A percentile compares a stretch with the other conserved stretches of the same genome.
Evolutionary conservation across 2,113 vertebrate genomes (phyloP).

Genomic region (Circaetus gallicus): DNA sequence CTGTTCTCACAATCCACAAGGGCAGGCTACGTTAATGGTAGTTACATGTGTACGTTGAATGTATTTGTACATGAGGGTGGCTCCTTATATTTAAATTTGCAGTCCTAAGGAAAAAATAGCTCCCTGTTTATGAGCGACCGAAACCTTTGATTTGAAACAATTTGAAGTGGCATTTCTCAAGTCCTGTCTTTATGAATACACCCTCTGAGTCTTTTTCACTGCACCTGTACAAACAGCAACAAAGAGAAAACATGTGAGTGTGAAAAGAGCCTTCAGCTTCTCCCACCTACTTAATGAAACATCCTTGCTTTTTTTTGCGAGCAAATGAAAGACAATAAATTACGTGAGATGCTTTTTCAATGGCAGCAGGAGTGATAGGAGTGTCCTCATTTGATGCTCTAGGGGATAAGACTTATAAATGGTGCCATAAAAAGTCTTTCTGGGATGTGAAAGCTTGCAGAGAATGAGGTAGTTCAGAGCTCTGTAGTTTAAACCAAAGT

Average conservation of each 20-base stretch:
- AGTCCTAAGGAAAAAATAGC: background rate
- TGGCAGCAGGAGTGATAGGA: conserved; percentile 35
- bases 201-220: conserved; percentile 37
- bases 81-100: conserved; percentile 6
- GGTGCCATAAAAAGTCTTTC: conserved; percentile 56
- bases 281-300: conserved; percentile 64
- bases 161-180: conserved; percentile 53
- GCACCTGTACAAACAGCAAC: conserved; percentile 74
- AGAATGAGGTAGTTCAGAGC: background rate
- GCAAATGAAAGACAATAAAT: conserved; percentile 71
- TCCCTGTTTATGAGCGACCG: conserved; percentile 30
- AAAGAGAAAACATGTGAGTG: conserved; percentile 58
- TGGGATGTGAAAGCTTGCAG: background rate
- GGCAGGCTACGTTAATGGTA: background rate
- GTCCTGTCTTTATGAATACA: conserved; percentile 30
- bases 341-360: background rate
- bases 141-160: conserved; percentile 58
- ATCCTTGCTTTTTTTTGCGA: conserved; percentile 50
- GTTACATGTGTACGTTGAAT: background rate
- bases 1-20: background rate
- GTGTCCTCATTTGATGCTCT: conserved; percentile 33
- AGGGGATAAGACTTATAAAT: conserved; percentile 30
- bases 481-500: conserved; percentile 9
- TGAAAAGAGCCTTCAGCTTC: conserved; percentile 58
- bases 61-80: background rate